A percentile compares a stretch with the other conserved stretches of the same genome.
Conservation (phyloP, 1,140 invertebrate species). For the Amyelois transitella region DNA sequence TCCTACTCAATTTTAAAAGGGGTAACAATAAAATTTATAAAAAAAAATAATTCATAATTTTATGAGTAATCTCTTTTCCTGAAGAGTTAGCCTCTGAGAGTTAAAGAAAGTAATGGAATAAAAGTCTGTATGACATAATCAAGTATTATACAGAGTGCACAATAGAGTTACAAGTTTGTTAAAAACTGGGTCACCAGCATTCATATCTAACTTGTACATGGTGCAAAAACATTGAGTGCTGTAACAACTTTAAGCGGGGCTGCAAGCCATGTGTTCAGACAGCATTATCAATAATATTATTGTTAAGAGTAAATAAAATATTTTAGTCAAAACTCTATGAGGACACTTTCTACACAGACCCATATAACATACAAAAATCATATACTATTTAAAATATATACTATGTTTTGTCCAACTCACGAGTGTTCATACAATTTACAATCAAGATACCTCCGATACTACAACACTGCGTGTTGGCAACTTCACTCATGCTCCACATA, state of each 20-base stretch:
- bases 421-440: constrained; percentile 43
- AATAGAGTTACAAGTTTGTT: constrained; percentile 21
- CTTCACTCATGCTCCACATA: constrained; percentile 15
- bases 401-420: constrained; percentile 44
- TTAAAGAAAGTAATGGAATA: no score
- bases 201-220: neutral
- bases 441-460: constrained; percentile 22
- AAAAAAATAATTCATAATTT: no score
- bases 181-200: neutral
- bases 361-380: constrained; percentile 66
- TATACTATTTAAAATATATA: constrained; percentile 59
- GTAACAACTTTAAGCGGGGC: neutral
- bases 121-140: neutral
- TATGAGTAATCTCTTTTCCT: neutral
- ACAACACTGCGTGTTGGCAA: constrained; percentile 9
- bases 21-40: no score
- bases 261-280: constrained; percentile 7
- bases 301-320: constrained; percentile 64
- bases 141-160: neutral
- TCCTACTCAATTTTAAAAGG: neutral
- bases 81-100: neutral
- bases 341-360: constrained; percentile 60
- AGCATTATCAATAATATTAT: constrained; percentile 35
- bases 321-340: constrained; percentile 62
- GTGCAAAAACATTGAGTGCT: neutral